phyloP scores from a whole-genome alignment of 1,140 invertebrate species.

The Zaprionus capensis region DNA sequence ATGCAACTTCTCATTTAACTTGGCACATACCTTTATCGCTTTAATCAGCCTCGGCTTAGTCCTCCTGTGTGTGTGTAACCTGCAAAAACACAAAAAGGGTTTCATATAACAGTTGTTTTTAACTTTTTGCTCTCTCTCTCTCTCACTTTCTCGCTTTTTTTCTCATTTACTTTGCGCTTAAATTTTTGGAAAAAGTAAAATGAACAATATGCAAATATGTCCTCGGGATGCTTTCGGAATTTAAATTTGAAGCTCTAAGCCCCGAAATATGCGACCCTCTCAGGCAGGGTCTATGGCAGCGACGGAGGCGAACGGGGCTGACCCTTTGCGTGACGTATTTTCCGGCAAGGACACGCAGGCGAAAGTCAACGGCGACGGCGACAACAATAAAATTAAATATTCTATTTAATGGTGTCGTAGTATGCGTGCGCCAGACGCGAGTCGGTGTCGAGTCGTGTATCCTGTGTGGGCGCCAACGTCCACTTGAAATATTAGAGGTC shows the following conservation, averaged over 20 bases:
- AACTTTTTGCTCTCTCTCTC: slow-evolving; percentile 55
- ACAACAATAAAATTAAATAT: slow-evolving; percentile 81
- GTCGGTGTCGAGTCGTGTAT: slow-evolving; percentile 11
- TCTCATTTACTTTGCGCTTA: slow-evolving; percentile 44
- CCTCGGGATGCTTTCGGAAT: slow-evolving; percentile 67
- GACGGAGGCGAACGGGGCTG: slow-evolving; percentile 9
- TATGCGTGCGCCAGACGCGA: slow-evolving; percentile 58
- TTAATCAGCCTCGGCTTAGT: slow-evolving; percentile 65
- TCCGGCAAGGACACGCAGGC: slow-evolving; percentile 51
- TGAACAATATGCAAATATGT: slow-evolving; percentile 72
- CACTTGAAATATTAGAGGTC: slow-evolving; percentile 32
- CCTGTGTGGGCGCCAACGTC: not conserved
- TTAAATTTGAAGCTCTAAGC: slow-evolving; percentile 71
- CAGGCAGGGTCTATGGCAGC: not conserved
- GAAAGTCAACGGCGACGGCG: slow-evolving; percentile 17
- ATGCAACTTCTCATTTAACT: not conserved
- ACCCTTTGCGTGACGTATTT: slow-evolving; percentile 73
- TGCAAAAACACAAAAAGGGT: slow-evolving; percentile 59
- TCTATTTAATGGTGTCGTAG: slow-evolving; percentile 75
- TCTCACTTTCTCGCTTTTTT: slow-evolving; percentile 13
- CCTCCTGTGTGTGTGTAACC: slow-evolving; percentile 33
- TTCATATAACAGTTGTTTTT: slow-evolving; percentile 75
- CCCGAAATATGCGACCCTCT: slow-evolving; percentile 58
- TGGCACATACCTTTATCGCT: slow-evolving; percentile 67
- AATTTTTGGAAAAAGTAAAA: slow-evolving; percentile 39